Conservation (phyloP, 2,888 invertebrate species). For the Xanthorhoe spadicearia region DNA sequence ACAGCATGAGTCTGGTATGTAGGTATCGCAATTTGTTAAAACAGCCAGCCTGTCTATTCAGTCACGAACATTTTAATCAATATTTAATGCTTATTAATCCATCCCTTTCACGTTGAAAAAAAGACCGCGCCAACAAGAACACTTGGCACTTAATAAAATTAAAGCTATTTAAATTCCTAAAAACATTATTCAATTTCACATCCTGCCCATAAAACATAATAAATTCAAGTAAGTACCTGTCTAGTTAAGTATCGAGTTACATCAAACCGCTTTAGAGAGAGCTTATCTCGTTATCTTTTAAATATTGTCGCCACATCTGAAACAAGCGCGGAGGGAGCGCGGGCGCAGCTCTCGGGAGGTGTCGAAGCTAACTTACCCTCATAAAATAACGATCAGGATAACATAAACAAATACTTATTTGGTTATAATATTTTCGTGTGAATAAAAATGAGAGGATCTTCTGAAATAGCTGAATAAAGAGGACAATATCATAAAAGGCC, state of each 20-base stretch:
- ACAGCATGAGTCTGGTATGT: conserved; percentile 33
- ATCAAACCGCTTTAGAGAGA: conserved; percentile 73
- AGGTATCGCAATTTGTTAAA: conserved; percentile 19
- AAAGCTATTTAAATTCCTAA: conserved; percentile 30
- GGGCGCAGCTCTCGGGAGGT: conserved; percentile 66
- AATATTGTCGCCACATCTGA: conserved; percentile 77
- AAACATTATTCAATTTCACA: conserved; percentile 46
- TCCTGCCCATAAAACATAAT: conserved; percentile 71
- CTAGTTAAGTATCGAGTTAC: conserved; percentile 73
- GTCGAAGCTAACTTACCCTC: conserved; percentile 71
- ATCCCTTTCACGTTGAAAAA: background rate
- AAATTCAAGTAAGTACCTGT: conserved; percentile 48
- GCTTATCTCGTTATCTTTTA: conserved; percentile 78
- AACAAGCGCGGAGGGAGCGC: conserved; percentile 46
- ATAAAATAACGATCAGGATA: conserved; percentile 79
- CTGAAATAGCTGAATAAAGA: conserved; percentile 82
- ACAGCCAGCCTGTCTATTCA: conserved; percentile 5
- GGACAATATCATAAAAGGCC: conserved; percentile 72
- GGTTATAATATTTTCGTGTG: conserved; percentile 77
- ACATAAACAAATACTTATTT: conserved; percentile 80
- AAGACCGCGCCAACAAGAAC: background rate
- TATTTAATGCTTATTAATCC: conserved; percentile 1
- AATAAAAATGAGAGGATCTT: conserved; percentile 79
- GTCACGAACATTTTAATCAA: conserved; percentile 11
- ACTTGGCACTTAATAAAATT: background rate